Percentiles rank a stretch among this genome's conserved stretches.
These are phyloP conservation scores for Macrotis lagotis DNA, from an alignment of 2,113 vertebrate species.

Conservation along the genomic window DNA sequence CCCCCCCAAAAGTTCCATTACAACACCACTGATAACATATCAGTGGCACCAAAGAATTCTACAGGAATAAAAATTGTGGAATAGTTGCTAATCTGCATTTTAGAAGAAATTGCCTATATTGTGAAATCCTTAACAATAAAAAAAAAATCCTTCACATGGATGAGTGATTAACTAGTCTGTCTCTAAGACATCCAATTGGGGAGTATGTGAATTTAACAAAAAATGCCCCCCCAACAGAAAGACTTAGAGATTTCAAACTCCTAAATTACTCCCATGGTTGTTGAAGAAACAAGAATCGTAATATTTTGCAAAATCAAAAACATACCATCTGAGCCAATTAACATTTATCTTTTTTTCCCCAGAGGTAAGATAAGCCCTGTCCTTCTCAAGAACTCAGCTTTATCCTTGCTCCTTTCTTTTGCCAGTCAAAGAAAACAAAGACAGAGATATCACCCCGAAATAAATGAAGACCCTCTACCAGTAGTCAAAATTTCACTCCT, in stretches of 20 bases:
- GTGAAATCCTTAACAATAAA: neutral
- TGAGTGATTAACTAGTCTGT: neutral
- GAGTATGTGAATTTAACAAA: neutral
- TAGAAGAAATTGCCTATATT: neutral
- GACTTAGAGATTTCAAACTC: neutral
- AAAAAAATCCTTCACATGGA: neutral
- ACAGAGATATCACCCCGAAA: neutral
- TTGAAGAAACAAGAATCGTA: neutral
- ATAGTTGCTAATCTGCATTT: neutral
- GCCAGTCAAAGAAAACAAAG: neutral
- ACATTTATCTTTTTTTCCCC: neutral
- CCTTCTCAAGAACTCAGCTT: neutral
- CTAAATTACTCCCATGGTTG: neutral
- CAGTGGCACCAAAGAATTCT: neutral
- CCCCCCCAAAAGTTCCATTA: neutral
- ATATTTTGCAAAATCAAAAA: neutral
- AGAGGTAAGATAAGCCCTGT: neutral
- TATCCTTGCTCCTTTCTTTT: neutral
- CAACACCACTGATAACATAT: neutral
- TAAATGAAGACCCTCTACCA: neutral
- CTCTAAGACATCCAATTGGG: neutral
- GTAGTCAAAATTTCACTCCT: neutral
- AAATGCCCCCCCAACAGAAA: neutral
- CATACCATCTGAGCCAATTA: neutral
- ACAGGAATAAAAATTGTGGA: neutral